Percentiles rank a stretch among this genome's conserved stretches.
Conservation (phyloP, 1,140 invertebrate species). For the Hestina assimilis region DNA sequence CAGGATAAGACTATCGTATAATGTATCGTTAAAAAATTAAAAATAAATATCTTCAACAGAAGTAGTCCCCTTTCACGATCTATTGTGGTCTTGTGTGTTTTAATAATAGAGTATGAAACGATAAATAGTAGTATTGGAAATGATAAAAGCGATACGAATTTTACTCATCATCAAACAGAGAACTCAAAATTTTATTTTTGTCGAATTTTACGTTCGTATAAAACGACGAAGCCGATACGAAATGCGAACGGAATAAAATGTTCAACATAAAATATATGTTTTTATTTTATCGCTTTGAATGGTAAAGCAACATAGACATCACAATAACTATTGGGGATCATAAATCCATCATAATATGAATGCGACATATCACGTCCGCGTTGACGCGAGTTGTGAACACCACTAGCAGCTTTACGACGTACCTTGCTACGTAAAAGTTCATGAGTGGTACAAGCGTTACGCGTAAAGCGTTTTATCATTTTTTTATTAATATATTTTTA, state of each 20-base stretch:
- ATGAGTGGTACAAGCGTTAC: slow-evolving; percentile 24
- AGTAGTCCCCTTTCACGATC: too few species aligned
- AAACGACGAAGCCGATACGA: too few species aligned
- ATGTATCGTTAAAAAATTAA: too few species aligned
- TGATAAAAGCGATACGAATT: too few species aligned
- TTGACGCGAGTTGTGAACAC: slow-evolving; percentile 39
- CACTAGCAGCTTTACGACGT: slow-evolving; percentile 48
- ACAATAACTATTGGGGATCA: slow-evolving; percentile 41
- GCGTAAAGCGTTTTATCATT: neutral
- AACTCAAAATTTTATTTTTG: too few species aligned
- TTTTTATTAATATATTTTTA: neutral
- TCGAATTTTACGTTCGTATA: too few species aligned
- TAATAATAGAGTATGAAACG: too few species aligned
- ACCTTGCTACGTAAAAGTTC: slow-evolving; percentile 57
- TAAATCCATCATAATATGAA: slow-evolving; percentile 48
- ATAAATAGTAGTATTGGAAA: too few species aligned
- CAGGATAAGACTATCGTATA: too few species aligned
- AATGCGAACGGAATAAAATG: neutral
- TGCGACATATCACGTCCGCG: slow-evolving; percentile 54
- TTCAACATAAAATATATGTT: neutral
- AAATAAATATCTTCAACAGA: too few species aligned
- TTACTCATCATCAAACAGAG: too few species aligned
- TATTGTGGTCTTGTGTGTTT: too few species aligned
- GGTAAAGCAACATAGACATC: slow-evolving; percentile 44
- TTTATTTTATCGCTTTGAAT: slow-evolving; percentile 20